Evolutionary conservation across 92 coral and sea anemone genomes (phyloP).

Genomic region (Porites lobata): DNA sequence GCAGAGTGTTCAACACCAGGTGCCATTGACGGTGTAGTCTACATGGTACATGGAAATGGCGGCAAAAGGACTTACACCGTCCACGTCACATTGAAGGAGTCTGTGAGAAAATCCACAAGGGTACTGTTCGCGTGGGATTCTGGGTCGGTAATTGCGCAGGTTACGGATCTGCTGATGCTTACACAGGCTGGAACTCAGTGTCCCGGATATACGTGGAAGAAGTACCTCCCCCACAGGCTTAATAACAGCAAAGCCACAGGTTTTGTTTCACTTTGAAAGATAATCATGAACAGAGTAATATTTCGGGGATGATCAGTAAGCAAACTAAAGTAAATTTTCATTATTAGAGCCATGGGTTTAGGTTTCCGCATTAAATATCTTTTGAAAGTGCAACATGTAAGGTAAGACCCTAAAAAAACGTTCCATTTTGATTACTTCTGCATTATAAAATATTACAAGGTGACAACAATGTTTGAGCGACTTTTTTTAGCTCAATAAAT

Average conservation of each 20-base stretch:
- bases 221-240: constrained; percentile 51
- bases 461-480: too few relatives aligned
- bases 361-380: too few relatives aligned
- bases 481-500: too few relatives aligned
- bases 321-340: too few relatives aligned
- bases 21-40: constrained; percentile 43
- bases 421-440: too few relatives aligned
- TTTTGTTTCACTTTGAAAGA: not conserved
- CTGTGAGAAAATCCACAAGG: constrained; percentile 35
- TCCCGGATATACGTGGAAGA: constrained; percentile 55
- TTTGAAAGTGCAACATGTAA: too few relatives aligned
- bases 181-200: constrained; percentile 47
- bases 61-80: constrained; percentile 13
- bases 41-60: constrained; percentile 28
- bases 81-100: constrained; percentile 51
- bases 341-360: too few relatives aligned
- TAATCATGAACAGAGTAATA: too few relatives aligned
- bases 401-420: too few relatives aligned
- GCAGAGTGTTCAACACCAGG: constrained; percentile 35
- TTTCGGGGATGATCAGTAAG: too few relatives aligned
- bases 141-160: constrained; percentile 55
- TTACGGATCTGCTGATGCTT: constrained; percentile 40
- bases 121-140: constrained; percentile 58
- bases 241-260: not conserved
- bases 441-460: too few relatives aligned